Base-by-base conservation (phyloP, 2,797 vertebrate species). In the Gymnoscopelus microlampas region DNA sequence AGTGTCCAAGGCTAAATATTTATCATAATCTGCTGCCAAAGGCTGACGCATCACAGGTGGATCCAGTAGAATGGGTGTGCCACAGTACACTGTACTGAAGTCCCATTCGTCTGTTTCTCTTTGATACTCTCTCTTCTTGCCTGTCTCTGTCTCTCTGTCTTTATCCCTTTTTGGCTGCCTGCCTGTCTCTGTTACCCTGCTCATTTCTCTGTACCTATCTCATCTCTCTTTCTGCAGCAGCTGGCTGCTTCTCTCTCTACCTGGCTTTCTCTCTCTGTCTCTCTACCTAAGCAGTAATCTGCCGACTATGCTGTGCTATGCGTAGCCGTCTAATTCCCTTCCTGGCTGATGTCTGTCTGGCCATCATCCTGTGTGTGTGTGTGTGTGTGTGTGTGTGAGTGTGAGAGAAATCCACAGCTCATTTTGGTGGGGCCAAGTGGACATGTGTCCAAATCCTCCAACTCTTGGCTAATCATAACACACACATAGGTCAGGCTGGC, bases 291-390 rank as follows among this genome's bases (percentile, higher is more conserved):
- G 32, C 35, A 49, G 59, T 57, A 55, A 63, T 62, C 55, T 55
- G 62, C 44, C 13, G 8, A 47, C 26, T 55, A 12, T 23, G 49
- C 56, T 47, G 53, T 32, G 47, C 57, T 48, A n/a, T 70, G 66
- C 63, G 71, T 58, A 66, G 54, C 54, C 44, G 57, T 73, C 32
- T 79, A 74, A 76, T 74, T 66, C 59, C 35, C 23, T 63, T 65
- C 51, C 51, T 68, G 59, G 68, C 44, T 79, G 74, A 82, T 7
- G 10, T 62, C 70, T 72, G 2, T 12, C 56, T 74, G 77, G 53
- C 19, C 19, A 19, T 19, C 19, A 19, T 19, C 19, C 19, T 60
- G 58, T 10, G 9, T 13, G 61, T 50, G 56, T 29, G 23, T 56
- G 56, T 58, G 26, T 29, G 24, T 58, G 56, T 13, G 56, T 58